Conservation (phyloP, 2,797 vertebrate species). For the Lophius americanus region DNA sequence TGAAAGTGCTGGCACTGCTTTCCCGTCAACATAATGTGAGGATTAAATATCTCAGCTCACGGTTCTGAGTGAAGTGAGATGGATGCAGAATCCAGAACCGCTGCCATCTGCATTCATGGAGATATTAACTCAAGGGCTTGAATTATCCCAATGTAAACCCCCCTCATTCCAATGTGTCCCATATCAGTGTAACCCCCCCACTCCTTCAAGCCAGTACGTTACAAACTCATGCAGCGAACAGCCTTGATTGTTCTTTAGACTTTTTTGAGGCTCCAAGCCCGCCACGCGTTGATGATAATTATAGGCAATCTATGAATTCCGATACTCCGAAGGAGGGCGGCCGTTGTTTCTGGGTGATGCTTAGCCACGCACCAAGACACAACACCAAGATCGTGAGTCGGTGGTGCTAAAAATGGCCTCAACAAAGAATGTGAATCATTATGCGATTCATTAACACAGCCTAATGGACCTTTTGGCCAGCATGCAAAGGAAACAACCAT, state of each 20-base stretch:
- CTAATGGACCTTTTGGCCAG: neutral
- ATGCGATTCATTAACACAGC: slow-evolving; percentile 12
- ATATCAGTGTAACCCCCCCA: slow-evolving; percentile 25
- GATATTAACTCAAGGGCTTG: slow-evolving; percentile 22
- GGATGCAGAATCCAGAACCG: slow-evolving; percentile 16
- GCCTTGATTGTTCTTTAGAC: slow-evolving; percentile 17
- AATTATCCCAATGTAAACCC: slow-evolving; percentile 17
- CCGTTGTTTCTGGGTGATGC: slow-evolving; percentile 16
- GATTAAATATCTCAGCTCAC: slow-evolving; percentile 5
- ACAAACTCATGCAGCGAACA: slow-evolving; percentile 32
- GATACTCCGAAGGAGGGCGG: slow-evolving; percentile 30
- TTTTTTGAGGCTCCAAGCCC: slow-evolving; percentile 9
- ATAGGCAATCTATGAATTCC: slow-evolving; percentile 57
- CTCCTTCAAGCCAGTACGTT: slow-evolving; percentile 13
- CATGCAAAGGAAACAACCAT: slow-evolving; percentile 1
- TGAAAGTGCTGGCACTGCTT: neutral
- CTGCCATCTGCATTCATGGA: slow-evolving; percentile 6
- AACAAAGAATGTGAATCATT: slow-evolving; percentile 16
- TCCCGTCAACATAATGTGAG: neutral
- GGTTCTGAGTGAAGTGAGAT: slow-evolving; percentile 12
- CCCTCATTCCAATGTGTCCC: slow-evolving; percentile 21
- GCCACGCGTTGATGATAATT: slow-evolving; percentile 49
- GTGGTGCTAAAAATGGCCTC: slow-evolving; percentile 47
- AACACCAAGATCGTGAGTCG: slow-evolving; percentile 34
- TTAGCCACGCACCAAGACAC: neutral